Evolutionary conservation across 1,140 invertebrate genomes (phyloP), one percentile per base, ranked within the genome.

Genomic region (Amyelois transitella): DNA sequence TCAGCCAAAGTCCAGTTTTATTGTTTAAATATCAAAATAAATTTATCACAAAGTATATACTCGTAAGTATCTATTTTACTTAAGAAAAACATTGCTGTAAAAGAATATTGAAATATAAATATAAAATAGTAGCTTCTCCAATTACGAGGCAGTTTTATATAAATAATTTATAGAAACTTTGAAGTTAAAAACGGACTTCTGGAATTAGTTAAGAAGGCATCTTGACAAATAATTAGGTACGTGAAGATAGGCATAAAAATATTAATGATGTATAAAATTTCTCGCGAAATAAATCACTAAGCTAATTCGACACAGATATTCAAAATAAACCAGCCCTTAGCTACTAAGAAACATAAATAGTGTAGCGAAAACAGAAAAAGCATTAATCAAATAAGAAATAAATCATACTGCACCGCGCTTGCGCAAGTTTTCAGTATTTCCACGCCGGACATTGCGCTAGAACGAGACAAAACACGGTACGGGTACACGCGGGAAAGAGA

Each of bases 341-440:
- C 18, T 45, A 21, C 43, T 32, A 44, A 49, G 20, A 54, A 75
- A 68, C 71, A 68, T 79, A 76, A 82, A 81, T 72, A 82, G 66
- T 25, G 63, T 60, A 72, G 54, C 51, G 61, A 71, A 75, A 77
- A 71, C 69, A 73, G 59, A 66, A 76, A 75, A 74, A 71, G 62
- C 65, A 81, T 79, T 75, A 80, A 81, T 82, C 76, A 79, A 70
- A 66, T 54, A 57, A 62, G 58, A 60, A 70, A 83, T 86, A 86
- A 83, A 83, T 84, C 76, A 82, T 73, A 60, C 58, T 61, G 61
- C 62, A 66, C 47, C 60, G 43, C 52, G 47, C 70, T 82, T 84
- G 77, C 74, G 77, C 75, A 84, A 82, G 66, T 86, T 86, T 81
- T 74, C 80, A 69, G 66, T 64, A 79, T 84, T 86, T 86, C 66